phyloP scores from a whole-genome alignment of 2,888 invertebrate species.

The Graphium colonna region DNA sequence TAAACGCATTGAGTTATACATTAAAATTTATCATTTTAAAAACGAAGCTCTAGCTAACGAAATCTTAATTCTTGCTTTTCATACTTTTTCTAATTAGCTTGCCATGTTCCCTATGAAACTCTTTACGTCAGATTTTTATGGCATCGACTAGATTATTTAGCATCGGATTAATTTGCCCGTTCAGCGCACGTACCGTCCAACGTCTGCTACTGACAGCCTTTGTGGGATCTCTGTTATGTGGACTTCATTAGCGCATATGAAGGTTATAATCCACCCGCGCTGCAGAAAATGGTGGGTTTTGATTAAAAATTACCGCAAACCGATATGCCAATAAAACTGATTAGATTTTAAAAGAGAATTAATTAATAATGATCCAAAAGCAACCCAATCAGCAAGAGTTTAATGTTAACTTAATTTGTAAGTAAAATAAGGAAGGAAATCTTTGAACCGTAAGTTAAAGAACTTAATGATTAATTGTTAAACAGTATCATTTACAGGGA shows the following conservation, averaged over 20 bases:
- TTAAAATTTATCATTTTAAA: too few relatives aligned
- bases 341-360: not conserved
- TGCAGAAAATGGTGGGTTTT: not conserved
- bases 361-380: not conserved
- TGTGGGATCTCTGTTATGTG: conserved; percentile 39
- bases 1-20: too few relatives aligned
- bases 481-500: too few relatives aligned
- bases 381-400: not conserved
- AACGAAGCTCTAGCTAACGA: too few relatives aligned
- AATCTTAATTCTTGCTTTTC: too few relatives aligned
- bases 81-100: too few relatives aligned
- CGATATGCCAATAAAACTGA: not conserved
- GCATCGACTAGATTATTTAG: conserved; percentile 53
- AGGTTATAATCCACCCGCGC: conserved; percentile 12
- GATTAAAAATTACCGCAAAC: not conserved
- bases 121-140: too few relatives aligned
- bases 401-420: not conserved
- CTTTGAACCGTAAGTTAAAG: not conserved
- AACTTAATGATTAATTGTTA: too few relatives aligned
- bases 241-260: conserved; percentile 47
- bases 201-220: conserved; percentile 62
- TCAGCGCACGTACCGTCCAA: conserved; percentile 46
- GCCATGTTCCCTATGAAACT: too few relatives aligned
- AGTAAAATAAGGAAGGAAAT: not conserved
- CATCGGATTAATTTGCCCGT: conserved; percentile 68